Evolutionary conservation across 2,888 invertebrate genomes (phyloP), one percentile per base, ranked within the genome.

Genomic region (Icerya purchasi): DNA sequence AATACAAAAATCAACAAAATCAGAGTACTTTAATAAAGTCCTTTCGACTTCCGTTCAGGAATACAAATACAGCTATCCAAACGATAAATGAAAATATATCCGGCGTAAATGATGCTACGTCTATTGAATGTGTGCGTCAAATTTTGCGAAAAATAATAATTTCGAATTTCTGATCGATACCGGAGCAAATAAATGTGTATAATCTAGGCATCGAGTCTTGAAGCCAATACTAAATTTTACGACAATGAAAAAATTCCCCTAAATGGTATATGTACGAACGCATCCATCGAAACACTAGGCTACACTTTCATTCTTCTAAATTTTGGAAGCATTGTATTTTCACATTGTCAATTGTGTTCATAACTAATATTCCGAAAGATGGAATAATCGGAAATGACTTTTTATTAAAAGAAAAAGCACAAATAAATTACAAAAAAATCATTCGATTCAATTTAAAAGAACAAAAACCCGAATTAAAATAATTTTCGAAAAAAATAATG

Each of bases 321-420:
- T 49, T 5, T 56, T 36, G 3, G 3, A 3, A 21, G 22, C n/a
- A n/a, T n/a, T n/a, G n/a, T n/a, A n/a, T n/a, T n/a, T n/a, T n/a
- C n/a, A n/a, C n/a, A n/a, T n/a, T n/a, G n/a, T n/a, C n/a, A n/a
- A n/a, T n/a, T n/a, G n/a, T n/a, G n/a, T n/a, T n/a, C n/a, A n/a
- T n/a, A 8, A 25, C 20, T 18, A 50, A 56, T 20, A 56, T 56
- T 21, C 56, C 56, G 2, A 49, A 50, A 8, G 56, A 56, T 20
- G 56, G 56, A 50, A 3, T 56, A 10, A n/a, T 56, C 14, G 56
- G 56, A 3, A 56, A 56, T 19, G 56, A 56, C 22, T 49, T 56
- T 10, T 49, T 56, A 3, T n/a, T n/a, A 56, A 19, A 25, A 2
- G 19, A 56, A 56, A 21, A 19, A 49, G 56, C 56, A 3, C 3